Conservation (phyloP, 2,797 vertebrate genomes). For the Lepus oiostolus region DNA sequence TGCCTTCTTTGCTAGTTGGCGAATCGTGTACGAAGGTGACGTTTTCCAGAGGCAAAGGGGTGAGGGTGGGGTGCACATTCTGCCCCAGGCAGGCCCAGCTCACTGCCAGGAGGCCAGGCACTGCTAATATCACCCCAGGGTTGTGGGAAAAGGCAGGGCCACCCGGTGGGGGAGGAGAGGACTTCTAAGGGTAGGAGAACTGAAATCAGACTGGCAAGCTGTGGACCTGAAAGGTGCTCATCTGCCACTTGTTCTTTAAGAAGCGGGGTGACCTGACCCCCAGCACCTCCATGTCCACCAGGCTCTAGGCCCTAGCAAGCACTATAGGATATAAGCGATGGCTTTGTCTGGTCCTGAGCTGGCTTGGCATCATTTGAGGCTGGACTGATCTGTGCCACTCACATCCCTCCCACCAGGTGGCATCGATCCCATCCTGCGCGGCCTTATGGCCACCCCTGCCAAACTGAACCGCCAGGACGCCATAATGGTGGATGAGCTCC, state of each 20-base stretch:
- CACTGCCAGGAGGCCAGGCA: neutral
- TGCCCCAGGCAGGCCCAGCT: neutral
- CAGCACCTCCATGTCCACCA: neutral
- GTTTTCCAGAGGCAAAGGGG: neutral
- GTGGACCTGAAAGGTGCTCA: neutral
- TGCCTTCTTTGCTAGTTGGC: constrained; percentile 92
- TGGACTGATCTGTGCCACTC: neutral
- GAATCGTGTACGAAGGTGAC: constrained; percentile 90
- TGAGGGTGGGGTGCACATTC: neutral
- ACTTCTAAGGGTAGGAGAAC: neutral
- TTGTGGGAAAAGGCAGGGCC: neutral
- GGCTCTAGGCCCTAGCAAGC: neutral
- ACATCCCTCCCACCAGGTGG: constrained; percentile 88
- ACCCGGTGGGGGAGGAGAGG: neutral
- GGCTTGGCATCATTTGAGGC: neutral
- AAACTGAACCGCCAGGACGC: constrained; percentile 87
- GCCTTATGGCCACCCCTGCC: constrained; percentile 90
- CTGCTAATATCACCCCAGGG: neutral
- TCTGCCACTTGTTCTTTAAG: neutral
- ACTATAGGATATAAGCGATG: neutral
- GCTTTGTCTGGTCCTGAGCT: neutral
- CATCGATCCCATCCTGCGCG: constrained; percentile 92
- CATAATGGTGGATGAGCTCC: constrained; percentile 92
- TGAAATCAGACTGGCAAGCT: neutral
- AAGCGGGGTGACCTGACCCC: neutral